Conservation (phyloP, 2,113 vertebrate genomes). For the Guaruba guarouba region DNA sequence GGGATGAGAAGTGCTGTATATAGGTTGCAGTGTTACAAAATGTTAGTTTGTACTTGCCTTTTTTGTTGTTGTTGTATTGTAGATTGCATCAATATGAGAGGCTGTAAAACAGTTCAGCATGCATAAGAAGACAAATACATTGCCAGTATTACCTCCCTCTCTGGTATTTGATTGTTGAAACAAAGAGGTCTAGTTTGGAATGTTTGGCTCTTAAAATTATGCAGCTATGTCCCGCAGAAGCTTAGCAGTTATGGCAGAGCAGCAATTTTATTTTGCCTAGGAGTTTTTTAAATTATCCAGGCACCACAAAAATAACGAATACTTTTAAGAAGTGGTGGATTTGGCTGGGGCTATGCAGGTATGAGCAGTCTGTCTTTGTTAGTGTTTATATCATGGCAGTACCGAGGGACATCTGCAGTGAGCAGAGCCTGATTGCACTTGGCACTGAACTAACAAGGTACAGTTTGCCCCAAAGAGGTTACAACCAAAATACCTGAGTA, state of each 20-base stretch:
- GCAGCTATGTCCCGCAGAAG: constrained; percentile 7
- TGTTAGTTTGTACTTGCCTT: neutral
- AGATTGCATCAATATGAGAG: neutral
- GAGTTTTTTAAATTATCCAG: neutral
- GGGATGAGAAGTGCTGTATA: neutral
- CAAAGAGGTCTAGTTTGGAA: neutral
- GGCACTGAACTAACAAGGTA: neutral
- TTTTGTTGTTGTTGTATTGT: neutral
- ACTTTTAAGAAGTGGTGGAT: neutral
- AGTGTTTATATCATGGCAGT: neutral
- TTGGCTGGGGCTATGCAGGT: neutral
- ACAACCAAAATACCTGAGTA: neutral
- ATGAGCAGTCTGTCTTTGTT: constrained; percentile 2
- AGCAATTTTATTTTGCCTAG: constrained; percentile 18
- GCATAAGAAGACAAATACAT: neutral
- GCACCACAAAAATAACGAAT: neutral
- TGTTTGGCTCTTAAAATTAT: constrained; percentile 39
- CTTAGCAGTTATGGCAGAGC: constrained; percentile 6
- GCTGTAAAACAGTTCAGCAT: neutral
- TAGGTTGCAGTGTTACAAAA: neutral
- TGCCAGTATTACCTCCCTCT: neutral
- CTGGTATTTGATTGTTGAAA: constrained; percentile 28
- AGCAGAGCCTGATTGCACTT: neutral
- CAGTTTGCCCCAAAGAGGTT: neutral
- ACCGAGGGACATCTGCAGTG: neutral